Percentiles rank a stretch among this genome's conserved stretches.
phyloP scores from a whole-genome alignment of 2,113 vertebrate species.

The Oreocharis arfaki region DNA sequence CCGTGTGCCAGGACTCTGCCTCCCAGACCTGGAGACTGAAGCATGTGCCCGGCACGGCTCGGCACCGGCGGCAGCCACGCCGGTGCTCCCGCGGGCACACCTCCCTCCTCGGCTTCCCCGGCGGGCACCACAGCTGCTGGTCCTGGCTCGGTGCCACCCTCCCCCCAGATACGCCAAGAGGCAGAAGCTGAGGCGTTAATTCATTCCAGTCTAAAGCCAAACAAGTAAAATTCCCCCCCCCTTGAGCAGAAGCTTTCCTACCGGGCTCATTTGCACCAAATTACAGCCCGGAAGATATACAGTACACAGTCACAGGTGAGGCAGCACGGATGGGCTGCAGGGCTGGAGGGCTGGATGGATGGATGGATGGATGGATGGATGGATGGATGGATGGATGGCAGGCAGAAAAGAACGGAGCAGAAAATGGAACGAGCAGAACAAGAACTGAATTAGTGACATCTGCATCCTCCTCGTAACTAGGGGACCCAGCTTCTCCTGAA shows the following conservation, averaged over 20 bases:
- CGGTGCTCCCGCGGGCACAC: not conserved
- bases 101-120: not conserved
- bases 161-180: not conserved
- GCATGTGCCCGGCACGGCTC: not conserved
- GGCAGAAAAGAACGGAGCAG: accelerated
- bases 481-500: not conserved
- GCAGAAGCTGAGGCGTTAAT: not conserved
- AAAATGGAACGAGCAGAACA: not conserved
- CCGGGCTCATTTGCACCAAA: not conserved
- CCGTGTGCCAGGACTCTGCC: not conserved
- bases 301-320: constrained; percentile 7
- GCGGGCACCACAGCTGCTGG: not conserved
- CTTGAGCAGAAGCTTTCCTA: not conserved
- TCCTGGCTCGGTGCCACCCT: not conserved
- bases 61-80: not conserved
- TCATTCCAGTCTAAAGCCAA: not conserved
- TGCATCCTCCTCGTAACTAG: not conserved
- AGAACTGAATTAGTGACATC: not conserved
- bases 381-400: not conserved
- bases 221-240: not conserved
- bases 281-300: not conserved
- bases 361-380: not conserved
- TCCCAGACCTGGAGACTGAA: not conserved
- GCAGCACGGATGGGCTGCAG: not conserved
- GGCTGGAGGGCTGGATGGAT: not conserved